Evolutionary conservation across 1,140 invertebrate genomes (phyloP).

Genomic region (Venturia canescens): DNA sequence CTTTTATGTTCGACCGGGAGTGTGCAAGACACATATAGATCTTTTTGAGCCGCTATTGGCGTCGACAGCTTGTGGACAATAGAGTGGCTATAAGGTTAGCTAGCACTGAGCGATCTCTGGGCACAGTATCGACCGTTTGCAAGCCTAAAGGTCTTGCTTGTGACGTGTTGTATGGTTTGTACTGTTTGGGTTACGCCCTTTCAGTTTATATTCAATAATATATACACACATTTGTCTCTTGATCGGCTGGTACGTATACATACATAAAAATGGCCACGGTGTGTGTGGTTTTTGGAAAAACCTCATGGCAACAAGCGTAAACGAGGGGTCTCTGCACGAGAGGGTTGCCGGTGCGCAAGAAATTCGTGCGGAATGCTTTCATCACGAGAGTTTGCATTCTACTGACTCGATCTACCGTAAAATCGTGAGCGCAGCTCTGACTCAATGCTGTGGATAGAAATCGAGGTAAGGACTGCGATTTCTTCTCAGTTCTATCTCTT

Average conservation of each 20-base stretch:
- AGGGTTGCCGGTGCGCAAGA: conserved; percentile 9
- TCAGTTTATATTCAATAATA: background rate
- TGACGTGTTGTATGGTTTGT: too few relatives aligned
- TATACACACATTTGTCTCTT: background rate
- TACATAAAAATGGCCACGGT: background rate
- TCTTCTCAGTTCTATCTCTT: background rate
- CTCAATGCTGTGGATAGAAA: conserved; percentile 25
- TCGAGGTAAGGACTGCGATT: conserved; percentile 24
- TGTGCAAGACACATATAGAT: conserved; percentile 1
- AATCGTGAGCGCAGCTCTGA: conserved; percentile 23
- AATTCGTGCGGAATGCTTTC: conserved; percentile 13
- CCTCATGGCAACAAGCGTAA: conserved; percentile 54
- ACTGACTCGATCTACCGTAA: conserved; percentile 40
- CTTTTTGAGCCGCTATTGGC: background rate
- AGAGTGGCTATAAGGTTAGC: conserved; percentile 56
- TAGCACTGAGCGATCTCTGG: conserved; percentile 18
- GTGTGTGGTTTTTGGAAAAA: conserved; percentile 62
- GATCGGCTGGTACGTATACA: too few relatives aligned
- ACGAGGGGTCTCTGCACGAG: conserved; percentile 6
- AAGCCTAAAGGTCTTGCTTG: background rate
- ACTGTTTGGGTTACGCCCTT: background rate
- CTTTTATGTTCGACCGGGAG: background rate
- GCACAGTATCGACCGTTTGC: background rate
- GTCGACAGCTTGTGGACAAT: conserved; percentile 22
- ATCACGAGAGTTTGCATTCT: background rate